Evolutionary conservation across 1,140 invertebrate species (phyloP), one percentile per base, ranked within the genome.

Genomic region (Galendromus occidentalis): DNA sequence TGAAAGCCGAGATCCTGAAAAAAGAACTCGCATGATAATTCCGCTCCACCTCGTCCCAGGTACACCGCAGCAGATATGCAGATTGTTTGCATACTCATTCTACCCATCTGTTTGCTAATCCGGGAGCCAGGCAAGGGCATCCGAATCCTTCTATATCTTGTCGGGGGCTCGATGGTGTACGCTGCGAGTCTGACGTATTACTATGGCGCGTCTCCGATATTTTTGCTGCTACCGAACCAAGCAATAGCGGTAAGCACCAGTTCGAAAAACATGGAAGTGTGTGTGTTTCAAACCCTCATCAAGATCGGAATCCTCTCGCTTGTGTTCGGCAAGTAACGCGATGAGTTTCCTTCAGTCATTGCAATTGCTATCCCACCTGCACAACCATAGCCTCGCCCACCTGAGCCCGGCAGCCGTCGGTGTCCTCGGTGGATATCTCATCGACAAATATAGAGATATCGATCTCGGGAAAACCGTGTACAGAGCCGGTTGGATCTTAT

Each of bases 11-110:
- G n/a, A n/a, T n/a, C n/a, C n/a, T n/a, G n/a, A n/a, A n/a, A n/a
- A n/a, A n/a, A n/a, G n/a, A n/a, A n/a, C n/a, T n/a, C n/a, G n/a
- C n/a, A n/a, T n/a, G n/a, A n/a, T n/a, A n/a, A n/a, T n/a, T n/a
- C n/a, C n/a, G n/a, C n/a, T n/a, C n/a, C n/a, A n/a, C n/a, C n/a
- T n/a, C n/a, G n/a, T n/a, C n/a, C n/a, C n/a, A 59, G 51, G 51
- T 59, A 59, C 33, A 59, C 1, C 33, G 51, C 51, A 22, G 51
- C 51, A 59, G 51, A 59, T 9, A 59, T 59, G 51, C 51, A 59
- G 9, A n/a, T n/a, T 25, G 25, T 17, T 25, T 59, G 25, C n/a
- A n/a, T n/a, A n/a, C 2, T 25, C 51, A 59, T 59, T 22, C 33
- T 59, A 9, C 14, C 25, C 51, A 25, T 59, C 14, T 22, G 17